Percentiles rank a stretch among this genome's conserved stretches.
phyloP scores from a whole-genome alignment of 1,140 invertebrate genomes.

The Habropoda laboriosa region DNA sequence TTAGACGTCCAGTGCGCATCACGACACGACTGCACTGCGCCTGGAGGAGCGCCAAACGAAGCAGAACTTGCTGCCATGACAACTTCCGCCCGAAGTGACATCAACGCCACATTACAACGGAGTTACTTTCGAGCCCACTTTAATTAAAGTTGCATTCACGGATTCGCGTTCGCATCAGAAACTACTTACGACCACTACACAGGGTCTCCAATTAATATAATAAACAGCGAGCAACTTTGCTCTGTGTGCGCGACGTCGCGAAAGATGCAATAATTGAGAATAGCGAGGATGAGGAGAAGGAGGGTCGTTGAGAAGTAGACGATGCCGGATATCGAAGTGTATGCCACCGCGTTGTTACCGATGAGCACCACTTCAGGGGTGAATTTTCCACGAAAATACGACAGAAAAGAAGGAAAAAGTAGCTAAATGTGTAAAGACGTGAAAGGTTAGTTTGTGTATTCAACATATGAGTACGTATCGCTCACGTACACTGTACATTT shows the following conservation, averaged over 20 bases:
- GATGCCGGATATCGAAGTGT: conserved; percentile 26
- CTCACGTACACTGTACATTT: too few species aligned
- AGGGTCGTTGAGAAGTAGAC: neutral
- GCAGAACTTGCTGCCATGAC: conserved; percentile 33
- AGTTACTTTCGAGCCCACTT: conserved; percentile 39
- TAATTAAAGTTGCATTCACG: conserved; percentile 29
- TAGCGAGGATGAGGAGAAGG: too few species aligned
- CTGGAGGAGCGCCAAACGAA: conserved; percentile 60
- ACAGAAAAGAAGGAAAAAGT: too few species aligned
- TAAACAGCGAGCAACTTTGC: neutral
- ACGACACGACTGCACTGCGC: conserved; percentile 55
- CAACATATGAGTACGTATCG: too few species aligned
- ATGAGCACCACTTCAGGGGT: neutral
- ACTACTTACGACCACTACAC: conserved; percentile 6
- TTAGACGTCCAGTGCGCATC: conserved; percentile 43
- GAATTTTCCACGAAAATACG: neutral
- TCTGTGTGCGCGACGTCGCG: neutral
- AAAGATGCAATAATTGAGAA: neutral
- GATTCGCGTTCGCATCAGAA: conserved; percentile 2
- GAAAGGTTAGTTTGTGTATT: too few species aligned
- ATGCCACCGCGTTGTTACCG: neutral
- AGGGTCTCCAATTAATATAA: conserved; percentile 37
- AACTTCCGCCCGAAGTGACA: conserved; percentile 46
- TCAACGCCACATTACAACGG: conserved; percentile 26
- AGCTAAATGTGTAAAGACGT: too few species aligned